Conservation (phyloP, 2,797 vertebrate species). For the Epinephelus awoara region DNA sequence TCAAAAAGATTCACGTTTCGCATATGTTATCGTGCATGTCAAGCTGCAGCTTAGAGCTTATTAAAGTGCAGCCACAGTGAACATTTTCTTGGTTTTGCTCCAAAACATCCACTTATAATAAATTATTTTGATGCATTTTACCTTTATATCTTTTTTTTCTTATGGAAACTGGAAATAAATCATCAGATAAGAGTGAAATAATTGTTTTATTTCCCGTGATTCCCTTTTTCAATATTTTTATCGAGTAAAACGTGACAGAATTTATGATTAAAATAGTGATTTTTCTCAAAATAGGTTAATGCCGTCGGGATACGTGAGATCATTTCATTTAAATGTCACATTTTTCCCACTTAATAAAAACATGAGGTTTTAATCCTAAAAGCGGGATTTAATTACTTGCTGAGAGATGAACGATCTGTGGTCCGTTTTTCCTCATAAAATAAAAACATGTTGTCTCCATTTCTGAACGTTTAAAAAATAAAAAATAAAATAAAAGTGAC, state of each 20-base stretch:
- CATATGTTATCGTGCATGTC: background rate
- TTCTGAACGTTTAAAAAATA: background rate
- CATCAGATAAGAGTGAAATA: background rate
- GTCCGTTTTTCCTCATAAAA: background rate
- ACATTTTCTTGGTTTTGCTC: background rate
- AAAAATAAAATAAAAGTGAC: conserved; percentile 38
- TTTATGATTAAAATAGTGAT: background rate
- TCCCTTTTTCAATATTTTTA: background rate
- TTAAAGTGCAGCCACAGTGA: background rate
- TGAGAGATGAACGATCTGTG: conserved; percentile 1
- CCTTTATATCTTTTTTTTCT: background rate
- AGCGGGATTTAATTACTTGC: background rate
- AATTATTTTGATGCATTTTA: background rate
- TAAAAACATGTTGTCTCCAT: conserved; percentile 16
- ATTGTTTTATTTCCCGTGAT: background rate
- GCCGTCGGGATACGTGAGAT: background rate
- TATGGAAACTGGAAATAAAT: background rate
- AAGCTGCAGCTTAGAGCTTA: background rate
- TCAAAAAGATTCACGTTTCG: background rate
- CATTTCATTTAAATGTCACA: background rate
- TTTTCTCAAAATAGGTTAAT: background rate
- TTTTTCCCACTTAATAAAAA: background rate
- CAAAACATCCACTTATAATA: background rate
- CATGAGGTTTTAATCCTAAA: background rate
- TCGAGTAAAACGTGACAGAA: background rate